A percentile compares a stretch with the other conserved stretches of the same genome.
phyloP scores from a whole-genome alignment of 2,113 vertebrate species.

The Chamaetylas fuelleborni region DNA sequence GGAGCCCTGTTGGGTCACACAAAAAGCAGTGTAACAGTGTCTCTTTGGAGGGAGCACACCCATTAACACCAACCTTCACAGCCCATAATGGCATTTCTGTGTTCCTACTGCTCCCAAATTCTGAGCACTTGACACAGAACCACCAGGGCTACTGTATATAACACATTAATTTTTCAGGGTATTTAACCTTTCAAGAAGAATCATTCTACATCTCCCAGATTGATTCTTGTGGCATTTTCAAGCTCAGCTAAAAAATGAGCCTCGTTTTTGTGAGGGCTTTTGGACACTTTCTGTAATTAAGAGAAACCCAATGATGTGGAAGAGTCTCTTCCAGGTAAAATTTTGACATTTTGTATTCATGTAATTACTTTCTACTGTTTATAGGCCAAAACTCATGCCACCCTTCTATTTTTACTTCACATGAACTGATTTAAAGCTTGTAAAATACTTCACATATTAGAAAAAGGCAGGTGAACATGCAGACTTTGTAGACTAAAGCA shows the following conservation, averaged over 20 bases:
- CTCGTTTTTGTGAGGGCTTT: background rate
- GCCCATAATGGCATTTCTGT: background rate
- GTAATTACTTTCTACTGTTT: background rate
- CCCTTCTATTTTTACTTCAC: background rate
- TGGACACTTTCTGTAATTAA: background rate
- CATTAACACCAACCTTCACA: background rate
- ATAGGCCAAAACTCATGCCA: background rate
- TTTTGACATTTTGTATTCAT: background rate
- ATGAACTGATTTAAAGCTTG: background rate
- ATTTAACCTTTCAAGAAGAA: slow-evolving; percentile 5
- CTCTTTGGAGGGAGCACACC: background rate
- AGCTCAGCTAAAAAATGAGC: background rate
- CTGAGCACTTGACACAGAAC: background rate
- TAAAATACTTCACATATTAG: background rate
- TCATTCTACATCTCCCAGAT: background rate
- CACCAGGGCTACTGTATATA: background rate
- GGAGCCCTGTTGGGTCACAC: background rate
- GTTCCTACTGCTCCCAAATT: background rate
- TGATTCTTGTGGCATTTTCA: background rate
- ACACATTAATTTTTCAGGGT: background rate
- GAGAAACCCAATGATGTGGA: background rate
- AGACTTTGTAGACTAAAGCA: background rate
- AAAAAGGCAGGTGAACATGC: background rate
- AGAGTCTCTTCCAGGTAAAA: background rate
- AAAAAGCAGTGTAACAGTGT: background rate